Percentiles rank a stretch among this genome's conserved stretches.
Conservation (phyloP, 2,797 vertebrate species). For the Mallotus villosus region DNA sequence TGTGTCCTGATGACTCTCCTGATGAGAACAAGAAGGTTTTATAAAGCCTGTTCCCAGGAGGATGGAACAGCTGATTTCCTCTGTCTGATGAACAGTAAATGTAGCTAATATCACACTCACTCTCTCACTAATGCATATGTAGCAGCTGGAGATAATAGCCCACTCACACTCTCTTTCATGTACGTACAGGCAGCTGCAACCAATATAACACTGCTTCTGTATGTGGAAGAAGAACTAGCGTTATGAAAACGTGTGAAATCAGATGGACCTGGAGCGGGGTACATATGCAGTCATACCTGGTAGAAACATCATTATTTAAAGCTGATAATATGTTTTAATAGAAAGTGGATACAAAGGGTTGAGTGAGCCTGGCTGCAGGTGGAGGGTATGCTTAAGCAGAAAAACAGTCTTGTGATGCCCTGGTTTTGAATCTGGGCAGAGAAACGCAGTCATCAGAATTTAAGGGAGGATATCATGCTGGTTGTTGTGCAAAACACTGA, state of each 20-base stretch:
- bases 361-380: not conserved
- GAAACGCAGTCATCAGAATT: constrained; percentile 7
- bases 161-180: no score
- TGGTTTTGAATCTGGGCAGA: not conserved
- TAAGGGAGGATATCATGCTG: constrained; percentile 38
- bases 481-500: constrained; percentile 42
- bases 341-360: not conserved
- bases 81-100: no score
- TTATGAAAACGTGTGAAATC: no score
- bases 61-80: constrained; percentile 22
- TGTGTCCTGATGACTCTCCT: constrained; percentile 38
- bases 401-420: not conserved
- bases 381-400: not conserved
- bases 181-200: constrained; percentile 5
- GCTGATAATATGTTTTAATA: no score
- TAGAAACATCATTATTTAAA: no score
- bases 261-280: no score
- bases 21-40: constrained; percentile 41
- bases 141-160: constrained; percentile 12
- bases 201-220: constrained; percentile 21
- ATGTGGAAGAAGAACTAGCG: not conserved
- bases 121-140: constrained; percentile 33
- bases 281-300: no score
- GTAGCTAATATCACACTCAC: no score
- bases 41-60: constrained; percentile 32